These are phyloP conservation scores for Ptiloglossa arizonensis DNA, from an alignment of 1,140 invertebrate species.

Conservation along the genomic window DNA sequence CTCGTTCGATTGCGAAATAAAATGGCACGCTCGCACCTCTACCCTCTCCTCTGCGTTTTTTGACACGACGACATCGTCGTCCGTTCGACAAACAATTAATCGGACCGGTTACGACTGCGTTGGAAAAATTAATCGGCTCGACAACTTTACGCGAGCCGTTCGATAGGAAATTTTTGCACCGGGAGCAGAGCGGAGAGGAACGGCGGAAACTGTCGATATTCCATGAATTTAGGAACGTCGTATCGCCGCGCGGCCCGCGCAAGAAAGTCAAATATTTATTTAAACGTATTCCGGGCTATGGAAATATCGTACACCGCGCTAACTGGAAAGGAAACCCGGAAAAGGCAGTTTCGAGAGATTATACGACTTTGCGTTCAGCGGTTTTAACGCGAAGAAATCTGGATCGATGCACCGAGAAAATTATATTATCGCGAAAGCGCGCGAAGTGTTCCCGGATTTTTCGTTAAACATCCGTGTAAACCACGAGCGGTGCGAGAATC, in stretches of 20 bases:
- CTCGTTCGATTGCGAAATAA: conserved; percentile 9
- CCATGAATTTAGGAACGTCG: neutral
- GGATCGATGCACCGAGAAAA: too few species aligned
- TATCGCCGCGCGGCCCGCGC: neutral
- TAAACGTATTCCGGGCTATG: neutral
- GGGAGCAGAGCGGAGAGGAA: too few species aligned
- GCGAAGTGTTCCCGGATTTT: too few species aligned
- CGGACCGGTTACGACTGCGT: neutral
- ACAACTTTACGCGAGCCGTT: neutral
- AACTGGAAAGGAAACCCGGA: too few species aligned
- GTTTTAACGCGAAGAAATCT: too few species aligned
- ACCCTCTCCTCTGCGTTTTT: too few species aligned
- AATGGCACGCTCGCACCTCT: neutral
- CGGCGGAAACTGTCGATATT: neutral
- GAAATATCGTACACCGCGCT: neutral
- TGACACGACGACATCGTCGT: neutral
- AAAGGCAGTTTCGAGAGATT: neutral
- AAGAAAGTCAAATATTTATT: conserved; percentile 4
- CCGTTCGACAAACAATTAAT: conserved; percentile 39
- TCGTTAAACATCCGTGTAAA: too few species aligned
- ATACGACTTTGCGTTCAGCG: neutral
- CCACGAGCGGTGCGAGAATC: too few species aligned
- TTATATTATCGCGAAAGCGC: too few species aligned
- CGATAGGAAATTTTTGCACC: too few species aligned
- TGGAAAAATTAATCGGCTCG: conserved; percentile 9